phyloP scores from a whole-genome alignment of 2,888 invertebrate genomes.

The Leptinotarsa haldemani region DNA sequence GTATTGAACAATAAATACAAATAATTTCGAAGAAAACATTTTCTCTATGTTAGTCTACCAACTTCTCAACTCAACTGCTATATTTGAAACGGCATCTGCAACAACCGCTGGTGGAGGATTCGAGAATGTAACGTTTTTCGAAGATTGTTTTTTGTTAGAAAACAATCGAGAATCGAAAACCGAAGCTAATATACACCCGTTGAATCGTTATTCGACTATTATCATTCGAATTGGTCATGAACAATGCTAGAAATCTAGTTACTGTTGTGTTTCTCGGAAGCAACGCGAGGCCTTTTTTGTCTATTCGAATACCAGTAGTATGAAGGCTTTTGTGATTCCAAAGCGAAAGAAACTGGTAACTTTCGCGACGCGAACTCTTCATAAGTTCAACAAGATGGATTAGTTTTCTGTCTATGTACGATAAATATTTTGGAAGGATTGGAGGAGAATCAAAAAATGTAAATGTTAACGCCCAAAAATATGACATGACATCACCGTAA shows the following conservation, averaged over 20 bases:
- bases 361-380: not conserved
- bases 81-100: too few species aligned
- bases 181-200: conserved; percentile 17
- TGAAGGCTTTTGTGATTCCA: conserved; percentile 6
- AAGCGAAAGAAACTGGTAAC: not conserved
- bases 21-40: too few species aligned
- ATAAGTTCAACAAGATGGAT: too few species aligned
- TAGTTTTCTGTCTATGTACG: too few species aligned
- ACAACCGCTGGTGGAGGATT: not conserved
- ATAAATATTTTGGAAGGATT: too few species aligned
- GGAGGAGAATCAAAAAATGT: too few species aligned
- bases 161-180: conserved; percentile 19
- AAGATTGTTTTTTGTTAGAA: conserved; percentile 1
- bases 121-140: conserved; percentile 1
- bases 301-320: conserved; percentile 12
- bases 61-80: too few species aligned
- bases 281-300: conserved; percentile 11
- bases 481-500: too few species aligned
- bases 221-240: conserved; percentile 19
- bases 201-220: conserved; percentile 17
- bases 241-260: conserved; percentile 14
- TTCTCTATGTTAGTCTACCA: too few species aligned
- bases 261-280: conserved; percentile 18
- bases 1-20: too few species aligned
- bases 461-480: too few species aligned